A percentile compares a stretch with the other conserved stretches of the same genome.
These are phyloP conservation scores for Aptenodytes forsteri DNA, from an alignment of 2,113 vertebrate genomes.

Conservation along the genomic window DNA sequence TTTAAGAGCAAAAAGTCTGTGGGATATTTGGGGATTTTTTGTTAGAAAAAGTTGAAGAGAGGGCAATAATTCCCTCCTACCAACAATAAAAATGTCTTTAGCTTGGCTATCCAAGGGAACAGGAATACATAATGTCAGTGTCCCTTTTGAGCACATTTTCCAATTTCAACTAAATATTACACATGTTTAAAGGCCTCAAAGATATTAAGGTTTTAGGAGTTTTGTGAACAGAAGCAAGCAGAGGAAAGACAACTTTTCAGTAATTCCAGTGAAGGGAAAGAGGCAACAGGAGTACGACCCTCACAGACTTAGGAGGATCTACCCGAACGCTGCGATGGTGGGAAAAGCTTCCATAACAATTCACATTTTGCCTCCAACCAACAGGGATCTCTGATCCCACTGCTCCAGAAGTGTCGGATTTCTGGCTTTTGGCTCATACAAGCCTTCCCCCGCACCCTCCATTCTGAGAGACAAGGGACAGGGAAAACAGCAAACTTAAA, in stretches of 20 bases:
- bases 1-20: not conserved
- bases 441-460: not conserved
- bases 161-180: not conserved
- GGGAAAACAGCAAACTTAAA: not conserved
- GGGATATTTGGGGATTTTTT: not conserved
- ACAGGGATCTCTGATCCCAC: not conserved
- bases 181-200: not conserved
- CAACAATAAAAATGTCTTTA: not conserved
- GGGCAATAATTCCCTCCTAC: not conserved
- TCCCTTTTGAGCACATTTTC: not conserved
- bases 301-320: not conserved
- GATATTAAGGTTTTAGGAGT: not conserved
- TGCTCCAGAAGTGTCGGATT: not conserved
- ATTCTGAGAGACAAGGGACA: not conserved
- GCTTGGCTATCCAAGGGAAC: not conserved
- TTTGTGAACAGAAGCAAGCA: not conserved
- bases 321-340: rapidly evolving
- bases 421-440: not conserved
- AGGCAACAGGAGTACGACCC: not conserved
- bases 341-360: not conserved
- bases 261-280: not conserved
- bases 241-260: not conserved
- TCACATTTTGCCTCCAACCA: not conserved
- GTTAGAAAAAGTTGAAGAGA: not conserved
- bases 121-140: not conserved